phyloP scores from a whole-genome alignment of 2,113 vertebrate species.

The Rissa tridactyla region DNA sequence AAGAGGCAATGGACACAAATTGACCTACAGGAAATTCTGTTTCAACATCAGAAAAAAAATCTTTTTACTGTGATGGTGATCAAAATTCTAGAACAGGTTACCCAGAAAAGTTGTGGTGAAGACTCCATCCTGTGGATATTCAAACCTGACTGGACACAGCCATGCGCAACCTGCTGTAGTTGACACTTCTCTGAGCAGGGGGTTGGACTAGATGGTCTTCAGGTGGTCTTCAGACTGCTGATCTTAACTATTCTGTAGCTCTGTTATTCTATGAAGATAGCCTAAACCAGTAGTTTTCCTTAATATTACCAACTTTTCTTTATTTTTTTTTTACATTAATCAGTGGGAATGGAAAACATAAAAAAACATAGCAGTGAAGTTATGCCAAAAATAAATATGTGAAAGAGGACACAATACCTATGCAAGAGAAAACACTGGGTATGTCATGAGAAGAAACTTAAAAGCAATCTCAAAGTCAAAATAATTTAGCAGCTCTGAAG shows the following conservation, averaged over 20 bases:
- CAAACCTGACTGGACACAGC: neutral
- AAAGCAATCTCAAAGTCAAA: neutral
- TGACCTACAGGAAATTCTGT: neutral
- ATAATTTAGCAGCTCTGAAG: neutral
- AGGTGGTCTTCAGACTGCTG: neutral
- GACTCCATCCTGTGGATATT: neutral
- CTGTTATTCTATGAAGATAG: neutral
- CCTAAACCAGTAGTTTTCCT: neutral
- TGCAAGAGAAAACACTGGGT: neutral
- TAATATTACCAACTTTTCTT: neutral
- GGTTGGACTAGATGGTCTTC: neutral
- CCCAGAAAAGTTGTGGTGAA: neutral
- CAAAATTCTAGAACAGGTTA: neutral
- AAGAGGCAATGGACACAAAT: neutral
- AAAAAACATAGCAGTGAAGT: neutral
- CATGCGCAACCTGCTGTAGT: neutral
- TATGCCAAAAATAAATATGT: neutral
- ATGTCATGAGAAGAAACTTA: neutral
- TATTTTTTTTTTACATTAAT: neutral
- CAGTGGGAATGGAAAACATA: neutral
- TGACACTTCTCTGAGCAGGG: neutral
- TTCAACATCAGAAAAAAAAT: neutral
- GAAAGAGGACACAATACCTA: neutral
- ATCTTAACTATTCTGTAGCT: neutral
- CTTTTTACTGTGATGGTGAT: neutral